Evolutionary conservation across 1,140 invertebrate species (phyloP).

Genomic region (Chrysomallon squamiferum): DNA sequence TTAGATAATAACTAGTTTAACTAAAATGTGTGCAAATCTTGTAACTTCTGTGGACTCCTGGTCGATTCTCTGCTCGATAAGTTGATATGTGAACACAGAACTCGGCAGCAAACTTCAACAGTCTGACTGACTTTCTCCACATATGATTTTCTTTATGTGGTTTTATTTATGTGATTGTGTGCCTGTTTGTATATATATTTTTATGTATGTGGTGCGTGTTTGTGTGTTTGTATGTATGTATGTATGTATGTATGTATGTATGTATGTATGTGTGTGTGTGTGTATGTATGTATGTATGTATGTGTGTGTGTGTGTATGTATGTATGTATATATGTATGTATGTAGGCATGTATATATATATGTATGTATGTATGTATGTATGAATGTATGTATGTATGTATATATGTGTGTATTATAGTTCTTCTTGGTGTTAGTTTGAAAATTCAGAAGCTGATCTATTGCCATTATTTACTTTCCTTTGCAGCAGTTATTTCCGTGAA

Average conservation of each 20-base stretch:
- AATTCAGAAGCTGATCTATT: not conserved
- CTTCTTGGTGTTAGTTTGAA: not conserved
- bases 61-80: no score
- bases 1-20: no score
- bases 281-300: constrained; percentile 8
- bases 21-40: no score
- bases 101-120: no score
- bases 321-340: not conserved
- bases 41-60: no score
- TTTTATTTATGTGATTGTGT: not conserved
- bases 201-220: not conserved
- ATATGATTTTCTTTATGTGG: no score
- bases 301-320: not conserved
- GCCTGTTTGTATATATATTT: not conserved
- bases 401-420: not conserved
- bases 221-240: not conserved
- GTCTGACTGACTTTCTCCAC: no score
- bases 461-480: no score
- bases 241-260: not conserved
- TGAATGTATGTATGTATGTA: not conserved
- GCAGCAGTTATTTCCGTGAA: not conserved
- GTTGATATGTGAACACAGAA: no score
- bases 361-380: not conserved
- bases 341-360: not conserved
- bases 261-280: not conserved